Conservation (phyloP, 2,113 vertebrate genomes). For the Charadrius vociferus region DNA sequence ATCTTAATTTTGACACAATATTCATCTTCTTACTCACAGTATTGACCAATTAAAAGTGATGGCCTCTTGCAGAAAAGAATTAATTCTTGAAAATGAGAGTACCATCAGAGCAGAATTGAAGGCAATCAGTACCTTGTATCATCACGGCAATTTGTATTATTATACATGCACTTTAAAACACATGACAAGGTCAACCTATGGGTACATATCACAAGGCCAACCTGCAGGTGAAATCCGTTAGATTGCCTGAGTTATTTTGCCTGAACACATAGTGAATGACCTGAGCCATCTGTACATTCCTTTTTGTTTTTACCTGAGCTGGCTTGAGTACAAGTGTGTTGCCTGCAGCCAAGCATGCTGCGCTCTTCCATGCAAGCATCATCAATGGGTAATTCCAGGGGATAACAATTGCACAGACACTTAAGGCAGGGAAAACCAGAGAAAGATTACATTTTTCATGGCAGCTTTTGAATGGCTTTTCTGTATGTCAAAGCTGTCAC, state of each 20-base stretch:
- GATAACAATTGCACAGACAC: constrained; percentile 84
- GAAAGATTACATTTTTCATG: not conserved
- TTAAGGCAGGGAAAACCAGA: constrained; percentile 12
- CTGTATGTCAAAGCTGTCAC: not conserved
- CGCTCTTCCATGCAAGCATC: constrained; percentile 88
- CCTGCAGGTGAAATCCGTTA: not conserved
- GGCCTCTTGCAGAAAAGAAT: not conserved
- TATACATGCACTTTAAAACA: not conserved
- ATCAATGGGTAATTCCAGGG: constrained; percentile 88
- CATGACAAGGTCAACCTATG: not conserved
- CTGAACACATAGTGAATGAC: not conserved
- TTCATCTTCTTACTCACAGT: not conserved
- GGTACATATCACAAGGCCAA: not conserved
- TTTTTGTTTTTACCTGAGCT: constrained; percentile 74
- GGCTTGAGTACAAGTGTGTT: constrained; percentile 85
- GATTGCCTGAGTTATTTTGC: not conserved
- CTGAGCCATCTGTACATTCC: not conserved
- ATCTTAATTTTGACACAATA: not conserved
- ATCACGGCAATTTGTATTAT: not conserved
- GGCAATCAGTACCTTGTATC: not conserved
- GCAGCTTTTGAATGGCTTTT: not conserved
- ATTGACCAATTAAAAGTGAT: not conserved
- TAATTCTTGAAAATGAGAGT: not conserved
- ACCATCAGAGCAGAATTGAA: not conserved
- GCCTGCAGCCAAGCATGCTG: constrained; percentile 83